Conservation (phyloP, 2,888 invertebrate genomes). For the Cerastoderma edule region DNA sequence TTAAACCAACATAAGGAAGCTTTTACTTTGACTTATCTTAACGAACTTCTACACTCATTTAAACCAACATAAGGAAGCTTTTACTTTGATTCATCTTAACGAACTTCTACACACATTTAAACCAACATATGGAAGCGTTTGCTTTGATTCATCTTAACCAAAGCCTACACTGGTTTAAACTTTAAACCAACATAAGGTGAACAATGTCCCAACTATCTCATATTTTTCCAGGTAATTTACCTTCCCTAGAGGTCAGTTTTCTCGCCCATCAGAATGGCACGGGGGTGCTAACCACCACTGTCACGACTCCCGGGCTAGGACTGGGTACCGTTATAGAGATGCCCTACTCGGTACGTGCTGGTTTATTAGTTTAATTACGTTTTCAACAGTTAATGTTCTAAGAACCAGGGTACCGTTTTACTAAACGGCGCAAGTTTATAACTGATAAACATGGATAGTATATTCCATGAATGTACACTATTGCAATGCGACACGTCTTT, state of each 20-base stretch:
- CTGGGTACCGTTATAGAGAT: neutral
- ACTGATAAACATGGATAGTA: neutral
- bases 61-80: too few species aligned
- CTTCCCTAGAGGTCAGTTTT: slow-evolving; percentile 11
- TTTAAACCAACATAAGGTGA: neutral
- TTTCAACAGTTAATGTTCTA: neutral
- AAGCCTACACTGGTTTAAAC: neutral
- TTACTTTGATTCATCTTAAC: too few species aligned
- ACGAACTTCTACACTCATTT: too few species aligned
- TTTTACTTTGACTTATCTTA: too few species aligned
- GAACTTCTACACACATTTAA: too few species aligned
- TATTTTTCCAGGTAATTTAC: neutral
- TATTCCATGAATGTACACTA: neutral
- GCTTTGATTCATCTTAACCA: neutral
- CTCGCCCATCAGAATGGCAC: neutral
- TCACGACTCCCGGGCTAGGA: neutral
- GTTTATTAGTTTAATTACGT: neutral
- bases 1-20: too few species aligned
- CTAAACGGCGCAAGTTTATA: neutral
- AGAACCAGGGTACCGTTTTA: neutral
- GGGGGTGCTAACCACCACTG: neutral
- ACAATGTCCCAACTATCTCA: neutral
- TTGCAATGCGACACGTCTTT: neutral
- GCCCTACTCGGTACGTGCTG: neutral
- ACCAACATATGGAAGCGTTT: too few species aligned